These are phyloP conservation scores for Eupelmus urozonus DNA, from an alignment of 2,888 invertebrate genomes.

Conservation along the genomic window DNA sequence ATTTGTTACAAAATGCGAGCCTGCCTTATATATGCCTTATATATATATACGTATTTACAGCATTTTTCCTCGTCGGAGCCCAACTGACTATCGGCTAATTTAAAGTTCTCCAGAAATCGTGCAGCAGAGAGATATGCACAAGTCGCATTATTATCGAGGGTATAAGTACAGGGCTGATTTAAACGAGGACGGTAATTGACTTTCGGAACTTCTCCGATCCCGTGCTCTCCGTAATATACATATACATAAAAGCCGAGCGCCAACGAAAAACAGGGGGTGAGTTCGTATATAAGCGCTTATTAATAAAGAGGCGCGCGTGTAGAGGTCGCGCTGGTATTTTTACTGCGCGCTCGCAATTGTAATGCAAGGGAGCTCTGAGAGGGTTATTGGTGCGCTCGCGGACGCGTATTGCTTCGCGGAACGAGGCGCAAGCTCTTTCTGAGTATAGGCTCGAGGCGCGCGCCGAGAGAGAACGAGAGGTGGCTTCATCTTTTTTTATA, in stretches of 20 bases:
- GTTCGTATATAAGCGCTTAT: conserved; percentile 14
- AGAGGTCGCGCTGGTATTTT: neutral
- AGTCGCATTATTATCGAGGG: no score
- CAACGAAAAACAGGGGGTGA: conserved; percentile 4
- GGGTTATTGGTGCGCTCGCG: neutral
- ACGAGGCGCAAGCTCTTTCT: neutral
- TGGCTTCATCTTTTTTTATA: no score
- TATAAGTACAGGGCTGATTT: neutral
- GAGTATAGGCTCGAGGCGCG: neutral
- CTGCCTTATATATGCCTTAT: no score
- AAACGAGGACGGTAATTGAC: no score
- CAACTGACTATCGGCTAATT: no score
- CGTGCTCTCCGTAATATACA: neutral
- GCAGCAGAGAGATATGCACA: no score
- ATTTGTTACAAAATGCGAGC: no score
- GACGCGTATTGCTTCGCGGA: conserved; percentile 25
- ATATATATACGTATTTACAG: no score
- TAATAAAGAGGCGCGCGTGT: neutral
- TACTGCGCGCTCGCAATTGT: conserved; percentile 32
- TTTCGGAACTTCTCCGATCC: no score
- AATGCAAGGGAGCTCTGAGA: conserved; percentile 1
- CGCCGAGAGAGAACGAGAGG: no score
- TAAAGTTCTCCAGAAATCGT: no score
- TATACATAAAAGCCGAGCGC: neutral
- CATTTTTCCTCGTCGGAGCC: no score